Base-by-base conservation (phyloP, 2,113 vertebrate species). In the Columba livia region DNA sequence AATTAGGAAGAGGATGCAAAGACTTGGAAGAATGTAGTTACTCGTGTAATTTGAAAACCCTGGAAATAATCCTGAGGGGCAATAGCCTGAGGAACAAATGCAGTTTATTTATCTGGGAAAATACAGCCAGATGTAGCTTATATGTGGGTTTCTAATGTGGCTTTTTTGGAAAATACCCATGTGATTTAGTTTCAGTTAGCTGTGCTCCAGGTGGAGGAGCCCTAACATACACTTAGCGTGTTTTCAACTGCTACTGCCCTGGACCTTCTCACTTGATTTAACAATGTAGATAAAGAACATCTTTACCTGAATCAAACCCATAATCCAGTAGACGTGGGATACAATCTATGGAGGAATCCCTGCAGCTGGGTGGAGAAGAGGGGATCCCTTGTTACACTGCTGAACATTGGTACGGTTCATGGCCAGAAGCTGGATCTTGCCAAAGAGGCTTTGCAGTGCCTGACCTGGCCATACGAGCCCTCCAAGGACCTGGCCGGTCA, bases 81-180 rank as follows among this genome's bases (percentile, higher is more conserved):
- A 38, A 2, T 61, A 95, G 82, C 51, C 73, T 91, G 57, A 92
- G 51, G 77, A 93, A 44, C 28, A 88, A 65, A 57, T 79, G 40
- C 70, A 79, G 73, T 94, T 95, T 95, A 73, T 92, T 94, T 91
- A 15, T 89, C 70, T 79, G 25, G 64, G 75, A 95, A 95, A 74
- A 62, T n/a, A 23, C 11, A 92, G 40, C 48, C 85, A 84, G 77
- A 42, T 90, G 47, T 56, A 95, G 38, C 65, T 94, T 79, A 69
- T 64, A 18, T 65, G 82, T 80, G 89, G 87, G 25, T 93, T 96
- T 95, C 88, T 93, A 87, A 87, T 66, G 74, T 77, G 50, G 77
- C 77, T 93, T 94, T 75, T 51, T 77, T 91, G 91, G 83, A 85
- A 90, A 89, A 72, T 66, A 71, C 50, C 50, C 2, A 0, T 36